Percentiles rank a stretch among this genome's conserved stretches.
Evolutionary conservation across 1,140 invertebrate species (phyloP).

Genomic region (Drosophila seguyi): DNA sequence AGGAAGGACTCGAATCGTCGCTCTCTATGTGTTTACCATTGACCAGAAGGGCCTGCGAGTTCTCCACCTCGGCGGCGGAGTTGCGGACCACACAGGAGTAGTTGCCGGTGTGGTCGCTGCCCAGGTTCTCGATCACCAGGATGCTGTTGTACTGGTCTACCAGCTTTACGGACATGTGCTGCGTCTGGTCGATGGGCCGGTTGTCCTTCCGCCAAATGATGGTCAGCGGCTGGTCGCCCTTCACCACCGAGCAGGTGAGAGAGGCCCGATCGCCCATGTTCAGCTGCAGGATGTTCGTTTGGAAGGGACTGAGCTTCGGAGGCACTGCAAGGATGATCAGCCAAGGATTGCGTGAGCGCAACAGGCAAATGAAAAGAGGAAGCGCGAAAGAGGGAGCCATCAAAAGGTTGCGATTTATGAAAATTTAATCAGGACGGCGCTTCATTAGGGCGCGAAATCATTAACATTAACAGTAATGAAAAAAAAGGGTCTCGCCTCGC

Average conservation of each 20-base stretch:
- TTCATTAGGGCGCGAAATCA: slow-evolving; percentile 77
- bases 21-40: slow-evolving; percentile 89
- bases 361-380: slow-evolving; percentile 18
- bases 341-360: slow-evolving; percentile 52
- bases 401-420: slow-evolving; percentile 70
- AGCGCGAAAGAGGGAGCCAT: slow-evolving; percentile 12
- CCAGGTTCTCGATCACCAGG: slow-evolving; percentile 91
- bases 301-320: slow-evolving; percentile 92
- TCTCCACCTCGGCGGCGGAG: slow-evolving; percentile 90
- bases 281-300: slow-evolving; percentile 89
- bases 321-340: slow-evolving; percentile 88
- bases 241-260: slow-evolving; percentile 91
- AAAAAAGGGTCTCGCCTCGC: slow-evolving; percentile 38
- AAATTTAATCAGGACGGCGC: slow-evolving; percentile 76
- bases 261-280: slow-evolving; percentile 92
- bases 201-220: slow-evolving; percentile 93
- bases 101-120: slow-evolving; percentile 91
- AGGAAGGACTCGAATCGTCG: slow-evolving; percentile 15
- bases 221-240: slow-evolving; percentile 91
- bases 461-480: slow-evolving; percentile 55
- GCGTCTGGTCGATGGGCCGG: slow-evolving; percentile 87
- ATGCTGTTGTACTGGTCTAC: slow-evolving; percentile 92
- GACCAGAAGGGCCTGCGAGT: slow-evolving; percentile 91
- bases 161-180: slow-evolving; percentile 89
- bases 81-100: slow-evolving; percentile 91